Conservation (phyloP, 2,888 invertebrate genomes). For the Ramazzottius varieornatus region DNA sequence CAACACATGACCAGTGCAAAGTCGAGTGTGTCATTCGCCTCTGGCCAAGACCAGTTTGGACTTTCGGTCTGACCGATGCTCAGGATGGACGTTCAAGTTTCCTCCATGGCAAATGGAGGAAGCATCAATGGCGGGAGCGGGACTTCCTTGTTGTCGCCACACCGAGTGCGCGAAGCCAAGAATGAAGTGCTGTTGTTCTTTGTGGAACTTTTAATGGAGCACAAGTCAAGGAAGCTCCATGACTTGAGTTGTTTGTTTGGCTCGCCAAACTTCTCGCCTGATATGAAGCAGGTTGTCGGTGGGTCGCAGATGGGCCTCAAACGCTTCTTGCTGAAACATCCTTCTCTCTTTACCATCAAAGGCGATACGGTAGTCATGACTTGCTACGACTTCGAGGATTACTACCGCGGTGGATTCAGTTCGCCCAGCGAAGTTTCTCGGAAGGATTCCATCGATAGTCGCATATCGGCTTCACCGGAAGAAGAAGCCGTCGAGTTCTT, state of each 20-base stretch:
- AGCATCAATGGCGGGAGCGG: background rate
- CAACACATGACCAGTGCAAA: no score
- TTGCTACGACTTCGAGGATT: background rate
- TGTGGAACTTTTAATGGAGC: conserved; percentile 1
- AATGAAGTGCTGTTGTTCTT: background rate
- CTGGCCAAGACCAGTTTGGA: no score
- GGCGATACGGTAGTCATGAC: conserved; percentile 1
- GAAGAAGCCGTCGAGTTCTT: conserved; percentile 2
- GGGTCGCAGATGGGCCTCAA: background rate
- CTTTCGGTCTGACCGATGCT: no score
- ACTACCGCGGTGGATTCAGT: background rate
- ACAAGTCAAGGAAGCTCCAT: background rate
- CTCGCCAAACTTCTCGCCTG: background rate
- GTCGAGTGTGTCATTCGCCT: no score
- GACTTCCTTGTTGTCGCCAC: background rate
- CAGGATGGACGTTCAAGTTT: background rate
- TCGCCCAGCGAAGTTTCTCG: background rate
- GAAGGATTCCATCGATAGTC: no score
- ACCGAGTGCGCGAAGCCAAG: background rate
- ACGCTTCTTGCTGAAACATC: conserved; percentile 1
- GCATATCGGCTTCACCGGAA: background rate
- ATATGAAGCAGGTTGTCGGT: background rate
- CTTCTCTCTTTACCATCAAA: background rate
- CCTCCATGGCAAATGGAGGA: background rate
- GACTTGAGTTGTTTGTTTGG: background rate